These are phyloP conservation scores for Polymixis lichenea DNA, from an alignment of 2,888 invertebrate genomes.

Conservation along the genomic window DNA sequence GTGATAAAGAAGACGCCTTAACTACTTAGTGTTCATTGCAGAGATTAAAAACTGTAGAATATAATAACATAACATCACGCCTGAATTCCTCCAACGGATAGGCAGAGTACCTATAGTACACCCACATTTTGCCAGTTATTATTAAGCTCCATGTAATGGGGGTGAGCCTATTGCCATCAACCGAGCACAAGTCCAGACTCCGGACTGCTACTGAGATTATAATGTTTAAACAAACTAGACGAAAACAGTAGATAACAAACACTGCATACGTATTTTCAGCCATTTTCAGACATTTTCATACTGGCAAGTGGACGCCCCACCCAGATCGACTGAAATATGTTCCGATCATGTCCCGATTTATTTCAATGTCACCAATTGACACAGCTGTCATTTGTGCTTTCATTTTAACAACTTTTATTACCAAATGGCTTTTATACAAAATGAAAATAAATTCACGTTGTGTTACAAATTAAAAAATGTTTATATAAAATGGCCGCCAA, in stretches of 20 bases:
- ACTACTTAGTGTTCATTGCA: too few relatives aligned
- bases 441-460: not conserved
- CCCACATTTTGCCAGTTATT: not conserved
- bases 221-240: not conserved
- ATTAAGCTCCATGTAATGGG: not conserved
- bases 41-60: not conserved
- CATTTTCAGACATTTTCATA: constrained; percentile 16
- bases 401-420: not conserved
- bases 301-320: constrained; percentile 38
- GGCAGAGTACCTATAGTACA: not conserved
- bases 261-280: not conserved
- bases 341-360: constrained; percentile 2
- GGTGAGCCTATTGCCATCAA: not conserved
- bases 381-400: not conserved
- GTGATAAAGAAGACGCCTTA: not conserved
- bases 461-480: not conserved
- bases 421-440: too few relatives aligned
- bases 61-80: not conserved
- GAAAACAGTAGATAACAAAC: not conserved
- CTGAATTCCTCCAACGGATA: too few relatives aligned
- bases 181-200: not conserved
- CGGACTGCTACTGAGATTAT: not conserved
- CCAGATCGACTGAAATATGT: constrained; percentile 17
- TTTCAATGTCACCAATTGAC: constrained; percentile 15
- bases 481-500: constrained; percentile 25